Base-by-base conservation (phyloP, 2,888 invertebrate species). In the Sympetrum striolatum region DNA sequence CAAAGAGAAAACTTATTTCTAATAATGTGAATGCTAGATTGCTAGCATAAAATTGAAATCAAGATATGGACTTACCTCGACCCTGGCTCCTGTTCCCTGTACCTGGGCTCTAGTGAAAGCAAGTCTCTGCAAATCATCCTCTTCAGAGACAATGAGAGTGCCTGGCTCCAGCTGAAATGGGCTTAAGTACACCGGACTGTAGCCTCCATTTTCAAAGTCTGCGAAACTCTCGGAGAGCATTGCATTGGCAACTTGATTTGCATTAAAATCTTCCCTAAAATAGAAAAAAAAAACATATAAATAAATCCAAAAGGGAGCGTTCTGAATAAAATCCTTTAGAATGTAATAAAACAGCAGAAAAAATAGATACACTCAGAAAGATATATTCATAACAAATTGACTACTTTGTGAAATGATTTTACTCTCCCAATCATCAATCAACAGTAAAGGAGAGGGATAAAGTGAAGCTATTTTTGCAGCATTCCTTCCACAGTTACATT, bases 141-240 rank as follows among this genome's bases (percentile, higher is more conserved):
- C 96, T 92, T 97, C 96, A 86, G 96, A 96, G 80, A 96, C 95
- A 2, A 98, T 95, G 92, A 98, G 95, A 10, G 98, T 97, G 91
- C 96, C 98, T 0, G 95, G 95, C 92, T 97, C 98, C 90, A 98
- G 95, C 91, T 96, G 96, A 58, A 94, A 94, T 0, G 95, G 93
- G 3, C 94, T 92, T 91, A 98, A 93, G 92, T 96, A 96, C 92
- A 94, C 94, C 0, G 99, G 99, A 92, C 97, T 97, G 94, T 99
- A 99, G 60, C 96, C 95, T 2, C 98, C 98, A n/a, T 95, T 93
- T 90, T 95, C 95, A 94, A 98, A 99, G 64, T 96, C 96, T 73
- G 95, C 94, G 92, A 96, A 95, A 90, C 95, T 95, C 92, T 95
- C 95, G 82, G 95, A 93, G 82, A 95, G 92, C 93, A 95, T 93